Base-by-base conservation (phyloP, 1,140 invertebrate species). In the Dinoponera quadriceps region DNA sequence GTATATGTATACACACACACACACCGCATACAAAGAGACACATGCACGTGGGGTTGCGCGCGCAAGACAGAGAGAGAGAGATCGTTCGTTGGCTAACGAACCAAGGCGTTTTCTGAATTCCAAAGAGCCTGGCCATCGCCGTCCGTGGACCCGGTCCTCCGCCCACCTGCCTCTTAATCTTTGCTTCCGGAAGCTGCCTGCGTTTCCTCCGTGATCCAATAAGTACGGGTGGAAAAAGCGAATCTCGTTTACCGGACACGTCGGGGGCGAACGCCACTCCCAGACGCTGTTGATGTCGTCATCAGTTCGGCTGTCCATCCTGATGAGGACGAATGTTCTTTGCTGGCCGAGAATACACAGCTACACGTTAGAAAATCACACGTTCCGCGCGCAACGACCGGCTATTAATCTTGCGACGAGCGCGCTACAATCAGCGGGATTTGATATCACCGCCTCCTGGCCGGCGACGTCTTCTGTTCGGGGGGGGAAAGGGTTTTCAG, bases 51-150 rank as follows among this genome's bases (percentile, higher is more conserved):
- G 22, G 7, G 0, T 3, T n/a, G 57, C 27, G 18, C 63, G 22
- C 5, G 68, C 14, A 25, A 57, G 55, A 57, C 7, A 57, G 16
- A 57, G 55, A 57, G 55, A 57, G 20, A 71, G 71, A 20, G 82
- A 80, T 9, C 80, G 63, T 83, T 86, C 75, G 77, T 63, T 80
- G 72, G 75, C 90, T 91, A 92, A 92, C 89, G 88, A 92, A 91
- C 90, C 84, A 55, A 82, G 49, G 83, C 91, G 90, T 85, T 87
- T 86, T 85, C 89, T 82, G 90, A 91, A 92, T 91, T 78, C 82
- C 75, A 90, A 91, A 90, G 77, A 86, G 86, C 63, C 22, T 60
- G 49, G 68, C 63, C 66, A 85, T 87, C 82, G 74, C 87, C 59
- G 72, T 83, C 75, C 62, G 72, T 57, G 68, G 66, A 59, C 78